phyloP scores from a whole-genome alignment of 2,888 invertebrate genomes.

The Dicycla oo region DNA sequence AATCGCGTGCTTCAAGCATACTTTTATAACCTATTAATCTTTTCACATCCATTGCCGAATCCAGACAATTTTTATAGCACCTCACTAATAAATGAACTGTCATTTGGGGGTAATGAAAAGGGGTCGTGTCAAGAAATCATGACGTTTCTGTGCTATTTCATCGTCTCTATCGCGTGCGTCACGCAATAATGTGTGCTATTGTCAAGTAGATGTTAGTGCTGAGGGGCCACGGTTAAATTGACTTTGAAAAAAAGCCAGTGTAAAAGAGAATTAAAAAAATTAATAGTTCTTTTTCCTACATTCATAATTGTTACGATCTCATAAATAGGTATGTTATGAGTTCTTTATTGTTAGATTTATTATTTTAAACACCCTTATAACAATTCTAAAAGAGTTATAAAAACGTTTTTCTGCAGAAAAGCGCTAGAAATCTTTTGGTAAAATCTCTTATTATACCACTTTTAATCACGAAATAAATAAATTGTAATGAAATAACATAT shows the following conservation, averaged over 20 bases:
- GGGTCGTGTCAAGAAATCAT: neutral
- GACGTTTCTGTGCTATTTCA: neutral
- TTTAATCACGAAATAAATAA: constrained; percentile 9
- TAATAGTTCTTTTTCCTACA: neutral
- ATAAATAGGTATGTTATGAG: neutral
- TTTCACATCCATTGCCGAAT: constrained; percentile 1
- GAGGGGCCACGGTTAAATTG: neutral
- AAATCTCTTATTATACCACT: neutral
- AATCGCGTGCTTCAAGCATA: constrained; percentile 28
- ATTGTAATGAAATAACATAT: neutral
- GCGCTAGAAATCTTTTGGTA: neutral
- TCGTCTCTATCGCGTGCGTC: constrained; percentile 33
- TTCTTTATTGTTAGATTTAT: neutral
- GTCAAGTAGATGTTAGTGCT: neutral
- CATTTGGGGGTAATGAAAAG: neutral
- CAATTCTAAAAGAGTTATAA: too few relatives aligned
- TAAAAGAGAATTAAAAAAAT: neutral
- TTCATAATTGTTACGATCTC: neutral
- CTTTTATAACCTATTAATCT: neutral
- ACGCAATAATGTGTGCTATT: constrained; percentile 18
- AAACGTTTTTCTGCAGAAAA: neutral
- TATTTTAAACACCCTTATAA: constrained; percentile 2
- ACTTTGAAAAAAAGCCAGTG: neutral
- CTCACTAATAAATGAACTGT: constrained; percentile 43
- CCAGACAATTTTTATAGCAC: constrained; percentile 21